Conservation (phyloP, 2,797 vertebrate genomes). For the Dicrostonyx torquatus region DNA sequence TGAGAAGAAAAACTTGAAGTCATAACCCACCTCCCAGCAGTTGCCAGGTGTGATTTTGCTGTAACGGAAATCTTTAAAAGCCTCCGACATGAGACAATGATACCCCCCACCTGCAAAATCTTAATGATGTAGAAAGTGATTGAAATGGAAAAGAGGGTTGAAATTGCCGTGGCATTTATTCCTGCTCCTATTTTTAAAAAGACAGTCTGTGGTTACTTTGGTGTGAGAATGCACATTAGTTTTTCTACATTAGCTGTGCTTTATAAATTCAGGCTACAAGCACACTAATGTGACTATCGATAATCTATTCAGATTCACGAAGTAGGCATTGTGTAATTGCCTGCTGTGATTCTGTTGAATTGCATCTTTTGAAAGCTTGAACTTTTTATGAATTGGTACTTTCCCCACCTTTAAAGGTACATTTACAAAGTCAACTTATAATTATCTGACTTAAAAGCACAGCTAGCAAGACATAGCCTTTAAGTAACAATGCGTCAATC, state of each 20-base stretch:
- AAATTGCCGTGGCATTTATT: conserved; percentile 24
- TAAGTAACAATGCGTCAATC: conserved; percentile 49
- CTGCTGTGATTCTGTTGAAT: conserved; percentile 64
- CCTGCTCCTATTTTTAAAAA: conserved; percentile 49
- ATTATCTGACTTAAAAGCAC: conserved; percentile 42
- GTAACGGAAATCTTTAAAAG: conserved; percentile 61
- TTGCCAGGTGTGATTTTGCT: conserved; percentile 37
- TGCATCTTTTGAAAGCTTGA: conserved; percentile 45
- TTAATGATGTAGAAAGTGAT: conserved; percentile 63
- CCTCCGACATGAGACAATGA: conserved; percentile 48
- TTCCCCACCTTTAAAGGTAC: neutral
- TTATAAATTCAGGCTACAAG: neutral
- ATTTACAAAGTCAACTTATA: conserved; percentile 58
- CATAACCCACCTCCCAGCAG: conserved; percentile 35
- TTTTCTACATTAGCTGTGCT: conserved; percentile 17
- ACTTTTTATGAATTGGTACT: neutral
- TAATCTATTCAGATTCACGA: conserved; percentile 59
- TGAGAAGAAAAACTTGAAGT: conserved; percentile 53
- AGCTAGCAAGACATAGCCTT: neutral
- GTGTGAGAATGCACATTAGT: conserved; percentile 8
- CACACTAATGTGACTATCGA: conserved; percentile 48
- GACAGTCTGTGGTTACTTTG: neutral
- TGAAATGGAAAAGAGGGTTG: conserved; percentile 31
- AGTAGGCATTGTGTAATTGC: conserved; percentile 45
- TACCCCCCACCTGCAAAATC: conserved; percentile 50